Evolutionary conservation across 2,888 invertebrate species (phyloP), one percentile per base, ranked within the genome.

Genomic region (Uloborus plumipes): DNA sequence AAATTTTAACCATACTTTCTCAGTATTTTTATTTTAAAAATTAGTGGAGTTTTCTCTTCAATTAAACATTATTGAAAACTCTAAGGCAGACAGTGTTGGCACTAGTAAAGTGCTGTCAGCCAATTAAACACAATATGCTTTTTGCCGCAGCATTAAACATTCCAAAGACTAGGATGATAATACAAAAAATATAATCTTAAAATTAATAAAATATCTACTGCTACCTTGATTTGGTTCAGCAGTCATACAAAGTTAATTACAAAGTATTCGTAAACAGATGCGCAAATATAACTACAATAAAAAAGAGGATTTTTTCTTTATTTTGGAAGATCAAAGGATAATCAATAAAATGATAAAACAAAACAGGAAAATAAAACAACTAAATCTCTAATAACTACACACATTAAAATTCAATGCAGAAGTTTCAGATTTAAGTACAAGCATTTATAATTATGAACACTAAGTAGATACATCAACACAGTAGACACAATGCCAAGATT

Each of bases 151-250:
- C 76, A 77, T 83, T 69, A 83, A 83, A 77, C 82, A 83, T 73
- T 83, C 83, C 83, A 83, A 77, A 64, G 83, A 83, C 83, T 83
- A 83, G 83, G 83, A 77, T 72, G 64, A 83, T 82, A 82, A 77
- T 77, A 83, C 77, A 77, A 72, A 70, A 70, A 53, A 76, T 82
- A 82, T 82, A 82, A 82, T 82, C 67, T 82, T 82, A 82, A 82
- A 82, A 76, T 76, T 76, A 82, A 74, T 74, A 80, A 81, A 82
- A 67, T 59, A 64, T 75, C 51, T 65, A 71, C 75, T 70, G 69
- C 70, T 58, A 62, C 66, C 76, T 58, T 26, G 53, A 58, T 64
- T 58, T 71, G 76, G 76, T 47, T 66, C 65, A 53, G 71, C 71
- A 82, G 64, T 82, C 66, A 73, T 67, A 79, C 79, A 79, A 79